Base-by-base conservation (phyloP, 2,888 invertebrate genomes). In the Philopedon plagiatum region DNA sequence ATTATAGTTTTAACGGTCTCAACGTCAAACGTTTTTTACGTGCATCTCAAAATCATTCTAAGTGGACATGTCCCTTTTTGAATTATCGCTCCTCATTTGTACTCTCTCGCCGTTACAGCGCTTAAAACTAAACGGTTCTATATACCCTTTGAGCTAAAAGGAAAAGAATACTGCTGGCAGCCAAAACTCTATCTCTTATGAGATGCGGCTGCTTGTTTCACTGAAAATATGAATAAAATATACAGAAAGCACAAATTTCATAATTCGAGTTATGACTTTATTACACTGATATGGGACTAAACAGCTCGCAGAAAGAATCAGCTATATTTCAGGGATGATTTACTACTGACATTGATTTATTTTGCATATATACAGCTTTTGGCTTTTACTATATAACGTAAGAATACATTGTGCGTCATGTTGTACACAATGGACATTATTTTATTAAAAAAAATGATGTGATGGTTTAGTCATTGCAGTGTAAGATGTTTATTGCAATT, bases 291-390 rank as follows among this genome's bases (percentile, higher is more conserved):
- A 75, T 72, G 68, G 67, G 75, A 68, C 76, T 77, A 77, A 78
- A 78, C 76, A 76, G 77, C 60, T 61, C 73, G 73, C 73, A 70
- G 76, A 77, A 78, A 78, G 78, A 77, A 77, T 76, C 75, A 76
- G 76, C 75, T 77, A 78, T 77, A 78, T 79, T 78, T 79, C 78
- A 78, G 77, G 79, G 79, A 78, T 82, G 81, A 82, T 82, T 82
- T 82, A 82, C 79, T 80, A 78, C 80, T 77, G 81, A 80, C 81
- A 78, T 80, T 81, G 82, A 82, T 82, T 81, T 81, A 82, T 82
- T 80, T 63, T 80, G 77, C 80, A 81, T 81, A 78, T 76, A 79
- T 76, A 80, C 77, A 78, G 71, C 60, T 65, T 71, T 58, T 64
- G 63, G 70, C 63, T 64, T 70, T 63, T 63, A 62, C 44, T 56